Evolutionary conservation across 2,888 invertebrate genomes (phyloP), one percentile per base, ranked within the genome.

Genomic region (Odontomyia ornata): DNA sequence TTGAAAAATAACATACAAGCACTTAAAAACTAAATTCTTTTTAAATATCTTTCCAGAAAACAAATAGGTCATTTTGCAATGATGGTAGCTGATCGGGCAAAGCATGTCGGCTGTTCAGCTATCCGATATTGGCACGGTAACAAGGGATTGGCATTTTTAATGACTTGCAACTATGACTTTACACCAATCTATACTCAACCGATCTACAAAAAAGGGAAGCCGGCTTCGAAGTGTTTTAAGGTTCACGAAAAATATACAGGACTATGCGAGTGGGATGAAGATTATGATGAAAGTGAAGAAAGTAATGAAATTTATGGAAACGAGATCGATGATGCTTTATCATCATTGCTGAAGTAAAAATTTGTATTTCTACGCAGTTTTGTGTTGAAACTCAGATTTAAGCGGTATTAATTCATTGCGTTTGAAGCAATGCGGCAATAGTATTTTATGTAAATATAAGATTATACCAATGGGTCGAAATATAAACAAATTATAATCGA

Each of bases 121-220:
- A 81, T 85, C 1, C 81, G 83, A 15, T 85, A 82, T 77, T 77
- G 80, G 9, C 47, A 80, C 5, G 76, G 77, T 9, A 64, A 73
- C 0, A 43, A 69, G n/a, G 77, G 80, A n/a, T 77, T 79, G 30
- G 80, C 82, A 7, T 83, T 85, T 27, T 77, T 85, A 52, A 80
- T 86, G 79, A 85, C 86, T 0, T 86, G 86, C 79, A 86, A 86
- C 76, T 86, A 86, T 76, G 84, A 86, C 77, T 85, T 81, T 65
- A 84, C 83, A 23, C 86, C 85, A 67, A 81, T 86, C n/a, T 80
- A 80, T n/a, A 80, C 79, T 1, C 83, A 84, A 52, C 82, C 83
- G 7, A 81, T 86, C 7, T 86, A 86, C 79, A 81, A 81, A 9
- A 72, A 80, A 1, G 86, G 86, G 5, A 79, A 81, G 9, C 77